Percentiles rank a stretch among this genome's conserved stretches.
These are phyloP conservation scores for Rhingia campestris DNA, from an alignment of 2,888 invertebrate species.

Conservation along the genomic window DNA sequence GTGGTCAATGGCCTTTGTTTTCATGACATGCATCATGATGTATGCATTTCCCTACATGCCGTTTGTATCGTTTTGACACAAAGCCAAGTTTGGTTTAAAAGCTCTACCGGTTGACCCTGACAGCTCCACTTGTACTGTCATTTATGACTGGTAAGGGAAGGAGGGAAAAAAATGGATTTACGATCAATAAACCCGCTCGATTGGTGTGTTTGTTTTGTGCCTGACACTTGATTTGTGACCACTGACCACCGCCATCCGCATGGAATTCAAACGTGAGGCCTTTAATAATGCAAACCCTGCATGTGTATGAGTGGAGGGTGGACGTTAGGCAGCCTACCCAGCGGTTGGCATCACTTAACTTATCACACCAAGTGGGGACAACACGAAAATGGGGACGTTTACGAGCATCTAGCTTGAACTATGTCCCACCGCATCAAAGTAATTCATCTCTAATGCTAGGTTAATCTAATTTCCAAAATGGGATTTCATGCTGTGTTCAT, in stretches of 20 bases:
- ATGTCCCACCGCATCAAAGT: conserved; percentile 45
- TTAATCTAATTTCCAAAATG: conserved; percentile 73
- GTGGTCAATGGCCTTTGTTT: conserved; percentile 58
- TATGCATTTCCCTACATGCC: conserved; percentile 14
- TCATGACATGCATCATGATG: conserved; percentile 24
- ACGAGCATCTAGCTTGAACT: conserved; percentile 23
- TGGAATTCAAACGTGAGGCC: conserved; percentile 43
- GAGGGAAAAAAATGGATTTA: conserved; percentile 39
- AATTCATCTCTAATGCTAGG: conserved; percentile 61
- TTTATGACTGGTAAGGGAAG: neutral
- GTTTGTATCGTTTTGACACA: conserved; percentile 18
- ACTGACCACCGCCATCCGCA: conserved; percentile 29
- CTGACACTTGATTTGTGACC: conserved; percentile 35
- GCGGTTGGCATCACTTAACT: conserved; percentile 59
- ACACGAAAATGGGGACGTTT: conserved; percentile 23
- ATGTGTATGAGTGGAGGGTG: too few relatives aligned
- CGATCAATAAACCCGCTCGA: conserved; percentile 48
- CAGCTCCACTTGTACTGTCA: conserved; percentile 20
- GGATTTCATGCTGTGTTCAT: conserved; percentile 58
- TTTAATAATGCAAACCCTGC: conserved; percentile 1
- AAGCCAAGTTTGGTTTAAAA: conserved; percentile 21
- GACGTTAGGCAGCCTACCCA: conserved; percentile 16
- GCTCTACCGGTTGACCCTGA: conserved; percentile 54
- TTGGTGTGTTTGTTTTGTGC: conserved; percentile 12
- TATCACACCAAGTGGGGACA: conserved; percentile 26